phyloP scores from a whole-genome alignment of 1,140 invertebrate genomes.

The Tetragnatha versicolor region DNA sequence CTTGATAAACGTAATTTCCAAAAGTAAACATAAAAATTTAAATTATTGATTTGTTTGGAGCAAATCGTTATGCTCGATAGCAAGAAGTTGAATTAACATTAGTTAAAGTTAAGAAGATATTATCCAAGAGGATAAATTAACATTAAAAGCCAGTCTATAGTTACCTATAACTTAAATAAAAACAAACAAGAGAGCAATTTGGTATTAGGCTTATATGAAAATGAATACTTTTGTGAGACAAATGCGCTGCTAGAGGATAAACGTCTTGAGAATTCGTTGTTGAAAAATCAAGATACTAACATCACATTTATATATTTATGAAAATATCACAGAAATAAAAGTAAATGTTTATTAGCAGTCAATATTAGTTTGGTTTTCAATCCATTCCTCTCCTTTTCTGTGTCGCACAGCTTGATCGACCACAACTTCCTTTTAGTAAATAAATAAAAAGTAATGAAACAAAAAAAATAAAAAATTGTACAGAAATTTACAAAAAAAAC shows the following conservation, averaged over 20 bases:
- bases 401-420: slow-evolving; percentile 1
- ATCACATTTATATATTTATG: not conserved
- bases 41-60: no score
- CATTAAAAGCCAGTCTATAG: no score
- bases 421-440: slow-evolving; percentile 17
- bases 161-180: no score
- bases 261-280: not conserved
- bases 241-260: not conserved
- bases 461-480: no score
- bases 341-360: not conserved
- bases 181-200: not conserved
- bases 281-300: not conserved
- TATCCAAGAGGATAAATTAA: no score
- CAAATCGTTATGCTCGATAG: no score
- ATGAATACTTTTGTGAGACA: not conserved
- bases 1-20: no score
- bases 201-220: slow-evolving; percentile 18
- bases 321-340: slow-evolving; percentile 25
- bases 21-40: no score
- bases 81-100: no score
- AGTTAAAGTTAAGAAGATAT: no score
- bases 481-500: no score
- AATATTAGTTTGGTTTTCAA: slow-evolving; percentile 14
- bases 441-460: no score
- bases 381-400: slow-evolving; percentile 13